phyloP scores from a whole-genome alignment of 2,888 invertebrate genomes.

The Sceliomorpha sp. region DNA sequence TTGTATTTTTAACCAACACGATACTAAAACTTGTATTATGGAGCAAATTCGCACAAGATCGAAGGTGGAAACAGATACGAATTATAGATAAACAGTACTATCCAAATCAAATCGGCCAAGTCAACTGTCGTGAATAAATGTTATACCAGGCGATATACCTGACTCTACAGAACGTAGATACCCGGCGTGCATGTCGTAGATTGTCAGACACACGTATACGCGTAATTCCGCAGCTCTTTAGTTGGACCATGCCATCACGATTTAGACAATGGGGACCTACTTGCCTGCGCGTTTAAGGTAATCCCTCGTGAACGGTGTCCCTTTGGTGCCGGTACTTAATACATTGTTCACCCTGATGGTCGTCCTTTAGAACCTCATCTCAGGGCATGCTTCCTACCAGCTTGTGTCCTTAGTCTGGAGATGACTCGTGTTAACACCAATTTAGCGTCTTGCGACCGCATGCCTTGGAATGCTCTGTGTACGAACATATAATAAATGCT shows the following conservation, averaged over 20 bases:
- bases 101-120: slow-evolving; percentile 32
- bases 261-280: slow-evolving; percentile 77
- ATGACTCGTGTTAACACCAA: slow-evolving; percentile 77
- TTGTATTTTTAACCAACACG: not conserved
- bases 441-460: slow-evolving; percentile 63
- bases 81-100: slow-evolving; percentile 29
- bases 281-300: slow-evolving; percentile 77
- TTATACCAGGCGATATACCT: slow-evolving; percentile 21
- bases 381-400: slow-evolving; percentile 58
- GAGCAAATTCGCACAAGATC: not conserved
- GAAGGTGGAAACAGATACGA: slow-evolving; percentile 13
- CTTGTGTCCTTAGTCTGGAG: slow-evolving; percentile 35
- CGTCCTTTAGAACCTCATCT: slow-evolving; percentile 74
- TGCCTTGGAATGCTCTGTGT: slow-evolving; percentile 10
- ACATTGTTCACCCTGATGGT: slow-evolving; percentile 74
- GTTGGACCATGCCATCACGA: slow-evolving; percentile 73
- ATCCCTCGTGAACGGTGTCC: slow-evolving; percentile 77
- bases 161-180: slow-evolving; percentile 38
- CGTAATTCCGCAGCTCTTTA: slow-evolving; percentile 66
- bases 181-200: slow-evolving; percentile 46
- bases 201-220: slow-evolving; percentile 48
- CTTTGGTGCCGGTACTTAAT: slow-evolving; percentile 72
- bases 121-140: slow-evolving; percentile 35
- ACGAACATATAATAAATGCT: slow-evolving; percentile 24
- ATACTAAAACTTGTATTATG: no score